phyloP scores from a whole-genome alignment of 1,140 invertebrate species.

The Pantala flavescens region DNA sequence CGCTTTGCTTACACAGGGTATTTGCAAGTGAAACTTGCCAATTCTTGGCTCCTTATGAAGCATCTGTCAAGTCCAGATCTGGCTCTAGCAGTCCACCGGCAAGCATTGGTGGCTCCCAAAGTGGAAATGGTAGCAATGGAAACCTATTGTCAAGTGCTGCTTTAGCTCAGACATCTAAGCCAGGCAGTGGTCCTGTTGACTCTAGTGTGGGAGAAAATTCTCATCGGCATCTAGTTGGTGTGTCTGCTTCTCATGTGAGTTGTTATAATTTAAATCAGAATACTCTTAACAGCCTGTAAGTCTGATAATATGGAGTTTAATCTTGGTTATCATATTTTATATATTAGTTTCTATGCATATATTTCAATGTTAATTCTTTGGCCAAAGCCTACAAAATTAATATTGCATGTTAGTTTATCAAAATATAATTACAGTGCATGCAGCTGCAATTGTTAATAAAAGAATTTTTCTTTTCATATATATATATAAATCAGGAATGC shows the following conservation, averaged over 20 bases:
- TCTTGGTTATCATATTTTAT: too few species aligned
- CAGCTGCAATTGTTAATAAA: too few species aligned
- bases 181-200: constrained; percentile 20
- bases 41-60: constrained; percentile 58
- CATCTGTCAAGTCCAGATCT: constrained; percentile 44
- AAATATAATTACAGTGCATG: too few species aligned
- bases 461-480: too few species aligned
- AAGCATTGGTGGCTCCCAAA: constrained; percentile 30
- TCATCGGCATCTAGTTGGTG: constrained; percentile 20
- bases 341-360: too few species aligned
- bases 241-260: constrained; percentile 21
- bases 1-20: constrained; percentile 38
- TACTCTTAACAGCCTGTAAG: too few species aligned
- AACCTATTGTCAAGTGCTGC: constrained; percentile 41
- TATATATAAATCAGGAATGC: too few species aligned
- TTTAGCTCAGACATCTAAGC: constrained; percentile 33
- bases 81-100: constrained; percentile 35
- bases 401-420: too few species aligned
- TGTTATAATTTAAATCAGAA: not conserved
- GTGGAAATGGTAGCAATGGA: constrained; percentile 37
- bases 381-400: too few species aligned
- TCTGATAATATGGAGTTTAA: too few species aligned
- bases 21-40: constrained; percentile 63
- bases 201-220: constrained; percentile 12
- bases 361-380: too few species aligned